These are phyloP conservation scores for Ceraclea dissimilis DNA, from an alignment of 2,888 invertebrate genomes.

Conservation along the genomic window DNA sequence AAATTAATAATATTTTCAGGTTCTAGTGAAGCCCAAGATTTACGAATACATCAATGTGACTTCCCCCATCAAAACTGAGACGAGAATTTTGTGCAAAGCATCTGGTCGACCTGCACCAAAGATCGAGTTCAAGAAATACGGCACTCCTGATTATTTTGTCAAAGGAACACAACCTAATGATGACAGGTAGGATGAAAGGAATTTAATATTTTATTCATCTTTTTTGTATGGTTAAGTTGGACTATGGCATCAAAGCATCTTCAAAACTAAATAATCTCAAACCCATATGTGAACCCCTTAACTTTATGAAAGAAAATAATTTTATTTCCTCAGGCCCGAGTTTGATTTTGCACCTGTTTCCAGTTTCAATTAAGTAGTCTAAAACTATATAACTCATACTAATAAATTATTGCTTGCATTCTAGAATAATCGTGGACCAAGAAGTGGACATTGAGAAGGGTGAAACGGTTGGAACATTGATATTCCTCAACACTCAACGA, in stretches of 20 bases:
- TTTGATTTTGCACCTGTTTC: not conserved
- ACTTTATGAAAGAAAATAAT: too few relatives aligned
- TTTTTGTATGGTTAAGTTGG: too few relatives aligned
- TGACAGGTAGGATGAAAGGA: constrained; percentile 39
- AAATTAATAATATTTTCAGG: constrained; percentile 29
- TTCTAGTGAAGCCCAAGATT: constrained; percentile 72
- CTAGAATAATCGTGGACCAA: constrained; percentile 56
- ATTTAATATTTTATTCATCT: too few relatives aligned
- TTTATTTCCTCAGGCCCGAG: not conserved
- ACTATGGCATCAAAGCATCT: too few relatives aligned
- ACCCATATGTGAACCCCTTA: too few relatives aligned
- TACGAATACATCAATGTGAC: constrained; percentile 70
- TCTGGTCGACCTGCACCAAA: constrained; percentile 74
- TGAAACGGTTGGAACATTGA: constrained; percentile 58
- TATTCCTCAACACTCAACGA: constrained; percentile 57
- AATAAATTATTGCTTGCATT: constrained; percentile 9
- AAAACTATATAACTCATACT: not conserved
- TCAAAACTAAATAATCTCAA: too few relatives aligned
- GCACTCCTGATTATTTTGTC: constrained; percentile 54
- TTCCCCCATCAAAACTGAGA: constrained; percentile 52
- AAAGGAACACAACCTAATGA: constrained; percentile 58
- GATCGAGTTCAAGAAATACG: constrained; percentile 73
- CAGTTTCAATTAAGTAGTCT: not conserved
- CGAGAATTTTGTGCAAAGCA: constrained; percentile 66
- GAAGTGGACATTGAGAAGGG: constrained; percentile 45